Evolutionary conservation across 2,113 vertebrate species (phyloP).

Genomic region (Microtus richardsoni): DNA sequence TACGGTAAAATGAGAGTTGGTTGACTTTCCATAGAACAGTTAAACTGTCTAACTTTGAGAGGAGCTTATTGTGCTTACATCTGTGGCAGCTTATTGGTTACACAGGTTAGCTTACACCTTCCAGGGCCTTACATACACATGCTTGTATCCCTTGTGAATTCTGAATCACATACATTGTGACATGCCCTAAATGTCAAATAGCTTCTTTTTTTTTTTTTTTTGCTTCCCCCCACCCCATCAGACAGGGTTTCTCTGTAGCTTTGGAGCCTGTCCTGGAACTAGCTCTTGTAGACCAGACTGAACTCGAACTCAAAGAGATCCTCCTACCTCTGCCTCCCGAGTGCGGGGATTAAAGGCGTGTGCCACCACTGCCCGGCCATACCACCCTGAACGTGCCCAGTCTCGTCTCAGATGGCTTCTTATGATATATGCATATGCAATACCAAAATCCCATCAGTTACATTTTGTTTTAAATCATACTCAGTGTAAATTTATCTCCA

Average conservation of each 20-base stretch:
- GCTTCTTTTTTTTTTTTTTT: no score
- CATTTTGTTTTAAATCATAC: not conserved
- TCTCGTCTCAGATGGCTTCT: not conserved
- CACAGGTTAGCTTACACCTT: not conserved
- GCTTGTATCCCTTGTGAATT: not conserved
- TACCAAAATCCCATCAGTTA: not conserved
- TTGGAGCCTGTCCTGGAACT: no score
- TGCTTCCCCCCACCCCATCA: no score
- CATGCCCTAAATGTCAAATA: not conserved
- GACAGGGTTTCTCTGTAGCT: no score
- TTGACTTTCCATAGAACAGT: not conserved
- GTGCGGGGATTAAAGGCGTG: no score
- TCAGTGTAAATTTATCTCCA: slow-evolving; percentile 4
- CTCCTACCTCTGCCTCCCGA: no score
- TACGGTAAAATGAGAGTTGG: not conserved
- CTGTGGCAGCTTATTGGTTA: not conserved
- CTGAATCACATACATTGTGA: not conserved
- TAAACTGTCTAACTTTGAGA: not conserved
- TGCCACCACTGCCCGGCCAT: no score
- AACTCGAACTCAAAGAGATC: no score
- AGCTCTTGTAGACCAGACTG: no score
- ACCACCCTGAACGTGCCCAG: no score
- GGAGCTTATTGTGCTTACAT: not conserved
- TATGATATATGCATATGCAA: not conserved
- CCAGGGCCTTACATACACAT: not conserved